phyloP scores from a whole-genome alignment of 2,797 vertebrate species.

The Cossypha niveicapilla region DNA sequence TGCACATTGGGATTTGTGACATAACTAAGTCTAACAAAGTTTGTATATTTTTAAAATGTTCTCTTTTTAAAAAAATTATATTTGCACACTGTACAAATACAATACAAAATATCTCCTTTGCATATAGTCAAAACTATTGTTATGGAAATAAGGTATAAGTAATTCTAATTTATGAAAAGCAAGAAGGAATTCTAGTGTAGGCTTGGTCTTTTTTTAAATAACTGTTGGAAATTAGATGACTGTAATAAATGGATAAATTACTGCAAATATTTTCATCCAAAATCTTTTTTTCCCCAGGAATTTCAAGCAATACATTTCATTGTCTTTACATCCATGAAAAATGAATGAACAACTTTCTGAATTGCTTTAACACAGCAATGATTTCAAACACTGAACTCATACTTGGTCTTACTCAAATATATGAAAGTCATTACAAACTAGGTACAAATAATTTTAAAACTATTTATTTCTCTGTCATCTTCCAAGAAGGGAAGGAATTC shows the following conservation, averaged over 20 bases:
- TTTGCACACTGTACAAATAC: neutral
- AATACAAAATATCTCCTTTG: neutral
- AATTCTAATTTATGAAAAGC: neutral
- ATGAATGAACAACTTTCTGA: neutral
- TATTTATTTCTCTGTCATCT: neutral
- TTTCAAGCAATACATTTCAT: neutral
- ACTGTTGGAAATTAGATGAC: neutral
- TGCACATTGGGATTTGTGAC: neutral
- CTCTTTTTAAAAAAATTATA: neutral
- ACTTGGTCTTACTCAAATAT: neutral
- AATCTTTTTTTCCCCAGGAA: neutral
- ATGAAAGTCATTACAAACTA: neutral
- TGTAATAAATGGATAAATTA: neutral
- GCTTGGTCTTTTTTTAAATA: neutral
- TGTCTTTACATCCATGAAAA: neutral
- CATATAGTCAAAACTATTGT: neutral
- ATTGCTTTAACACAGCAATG: neutral
- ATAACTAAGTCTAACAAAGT: neutral
- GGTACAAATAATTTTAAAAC: rapidly evolving
- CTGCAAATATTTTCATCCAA: neutral
- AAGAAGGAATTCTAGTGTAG: neutral
- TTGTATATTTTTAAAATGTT: neutral
- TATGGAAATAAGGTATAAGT: neutral
- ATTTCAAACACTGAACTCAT: neutral
- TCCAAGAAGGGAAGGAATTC: neutral